Conservation (phyloP, 2,113 vertebrate genomes). For the Ursus arctos region DNA sequence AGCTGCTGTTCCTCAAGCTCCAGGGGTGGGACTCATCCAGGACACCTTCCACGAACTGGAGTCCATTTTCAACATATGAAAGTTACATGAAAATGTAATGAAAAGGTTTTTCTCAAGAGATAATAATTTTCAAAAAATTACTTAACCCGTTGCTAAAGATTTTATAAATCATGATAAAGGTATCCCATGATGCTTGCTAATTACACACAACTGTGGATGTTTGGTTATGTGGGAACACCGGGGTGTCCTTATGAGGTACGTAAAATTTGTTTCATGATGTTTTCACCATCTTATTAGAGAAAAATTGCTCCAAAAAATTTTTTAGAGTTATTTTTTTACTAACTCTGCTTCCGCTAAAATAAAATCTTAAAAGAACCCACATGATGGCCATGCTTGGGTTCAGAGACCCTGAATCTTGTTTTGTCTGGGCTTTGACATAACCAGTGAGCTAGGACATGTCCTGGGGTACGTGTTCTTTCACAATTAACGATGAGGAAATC, state of each 20-base stretch:
- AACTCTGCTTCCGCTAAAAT: background rate
- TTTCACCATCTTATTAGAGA: background rate
- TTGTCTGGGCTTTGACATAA: background rate
- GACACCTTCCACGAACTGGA: background rate
- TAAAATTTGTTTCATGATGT: background rate
- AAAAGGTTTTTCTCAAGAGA: background rate
- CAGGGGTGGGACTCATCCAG: background rate
- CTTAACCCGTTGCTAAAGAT: background rate
- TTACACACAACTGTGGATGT: background rate
- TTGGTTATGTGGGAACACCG: background rate
- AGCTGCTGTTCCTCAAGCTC: background rate
- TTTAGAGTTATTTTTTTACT: background rate
- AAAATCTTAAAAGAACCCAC: background rate
- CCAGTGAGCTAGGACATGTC: background rate
- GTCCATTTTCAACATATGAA: background rate
- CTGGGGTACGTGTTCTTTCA: background rate
- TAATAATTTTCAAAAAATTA: background rate
- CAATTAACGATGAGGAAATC: rapidly evolving
- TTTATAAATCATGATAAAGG: background rate
- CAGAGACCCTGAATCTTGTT: background rate
- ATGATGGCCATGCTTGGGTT: background rate
- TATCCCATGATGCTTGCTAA: background rate
- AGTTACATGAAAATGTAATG: background rate
- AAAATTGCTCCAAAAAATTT: background rate
- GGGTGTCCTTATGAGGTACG: background rate